Conservation (phyloP, 30 jellyfish, hydroid and myxozoan species). For the Sanderia malayensis region DNA sequence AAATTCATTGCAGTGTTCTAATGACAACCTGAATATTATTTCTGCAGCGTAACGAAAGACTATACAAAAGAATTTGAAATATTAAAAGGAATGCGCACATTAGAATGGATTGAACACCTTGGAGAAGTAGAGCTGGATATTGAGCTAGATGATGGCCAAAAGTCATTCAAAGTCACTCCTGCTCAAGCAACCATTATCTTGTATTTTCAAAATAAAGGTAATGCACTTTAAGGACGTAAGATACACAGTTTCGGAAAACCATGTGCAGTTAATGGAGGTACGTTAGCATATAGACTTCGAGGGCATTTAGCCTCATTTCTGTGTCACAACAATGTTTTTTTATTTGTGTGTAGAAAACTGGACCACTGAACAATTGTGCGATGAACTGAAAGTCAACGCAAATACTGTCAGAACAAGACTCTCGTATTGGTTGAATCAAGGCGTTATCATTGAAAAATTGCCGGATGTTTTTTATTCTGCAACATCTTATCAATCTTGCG, state of each 20-base stretch:
- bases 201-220: slow-evolving; percentile 88
- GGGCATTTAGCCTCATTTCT: not conserved
- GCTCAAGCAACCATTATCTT: slow-evolving; percentile 91
- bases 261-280: no score
- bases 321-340: not conserved
- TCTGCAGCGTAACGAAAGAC: slow-evolving; percentile 46
- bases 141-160: slow-evolving; percentile 76
- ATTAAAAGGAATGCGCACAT: slow-evolving; percentile 96
- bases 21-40: no score
- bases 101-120: slow-evolving; percentile 80
- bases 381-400: slow-evolving; percentile 46
- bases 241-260: not conserved
- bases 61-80: slow-evolving; percentile 83
- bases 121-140: slow-evolving; percentile 95
- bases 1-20: no score
- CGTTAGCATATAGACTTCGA: not conserved
- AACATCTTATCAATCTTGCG: slow-evolving; percentile 59
- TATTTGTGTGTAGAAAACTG: slow-evolving; percentile 53
- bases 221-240: not conserved
- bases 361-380: slow-evolving; percentile 63
- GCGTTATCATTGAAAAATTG: slow-evolving; percentile 72
- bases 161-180: slow-evolving; percentile 74
- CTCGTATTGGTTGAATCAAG: slow-evolving; percentile 88
- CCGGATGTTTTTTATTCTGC: slow-evolving; percentile 69
- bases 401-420: slow-evolving; percentile 63